Evolutionary conservation across 2,797 vertebrate genomes (phyloP), one percentile per base, ranked within the genome.

Genomic region (Spheniscus humboldti): DNA sequence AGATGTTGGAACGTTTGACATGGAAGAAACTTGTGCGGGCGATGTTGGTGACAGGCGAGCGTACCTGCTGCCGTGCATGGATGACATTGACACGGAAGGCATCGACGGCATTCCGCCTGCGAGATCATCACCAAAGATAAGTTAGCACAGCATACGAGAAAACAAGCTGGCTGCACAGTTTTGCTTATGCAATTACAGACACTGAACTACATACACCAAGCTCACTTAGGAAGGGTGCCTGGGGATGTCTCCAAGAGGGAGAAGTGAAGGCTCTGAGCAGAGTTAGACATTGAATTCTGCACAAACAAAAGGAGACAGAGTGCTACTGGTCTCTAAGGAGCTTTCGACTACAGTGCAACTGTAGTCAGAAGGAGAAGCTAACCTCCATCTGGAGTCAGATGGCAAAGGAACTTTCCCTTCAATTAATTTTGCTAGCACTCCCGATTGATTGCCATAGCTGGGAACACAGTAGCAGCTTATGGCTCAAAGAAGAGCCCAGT

Each of bases 81-180:
- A 99, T 99, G 96, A 99, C 99, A 95, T 99, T 99, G 97, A 99
- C 99, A 1, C 99, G 99, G 98, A 99, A 99, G 79, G 99, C 99
- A 4, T 99, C 99, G 94, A 99, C 99, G 2, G 99, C 99, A 8
- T 99, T 99, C 82, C 99, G 99, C 97, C 99, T 99, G 91, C 27
- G 39, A 81, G 79, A 78, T 48, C 71, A 94, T 3, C 91, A 69
- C 66, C 82, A 45, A 9, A 92, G n/a, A 19, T 1, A 17, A 33
- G 47, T 94, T 31, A 94, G 84, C 86, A 69, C 24, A 16, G 18
- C 0, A 0, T 4, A 25, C 0, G 0, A 1, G 11, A 24, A 27
- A 48, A 83, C 60, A 52, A 55, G 57, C 45, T 27, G 48, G 84
- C 78, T 25, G 39, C 69, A 84, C 27, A 92, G 59, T 3, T 72